These are phyloP conservation scores for Ypsolopha scabrella DNA, from an alignment of 2,888 invertebrate genomes.

Conservation along the genomic window DNA sequence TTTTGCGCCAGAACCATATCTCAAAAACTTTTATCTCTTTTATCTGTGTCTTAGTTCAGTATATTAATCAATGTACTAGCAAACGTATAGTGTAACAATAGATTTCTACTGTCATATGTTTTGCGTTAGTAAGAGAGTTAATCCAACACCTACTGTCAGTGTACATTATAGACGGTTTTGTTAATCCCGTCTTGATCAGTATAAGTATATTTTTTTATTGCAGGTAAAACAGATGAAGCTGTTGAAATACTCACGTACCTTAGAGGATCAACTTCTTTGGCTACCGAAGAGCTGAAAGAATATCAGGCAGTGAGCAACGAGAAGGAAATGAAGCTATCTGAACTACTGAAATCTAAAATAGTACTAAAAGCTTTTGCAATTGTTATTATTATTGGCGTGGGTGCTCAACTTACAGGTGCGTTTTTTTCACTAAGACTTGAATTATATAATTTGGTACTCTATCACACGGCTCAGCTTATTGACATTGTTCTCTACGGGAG, in stretches of 20 bases:
- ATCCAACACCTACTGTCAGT: no score
- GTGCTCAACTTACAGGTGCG: slow-evolving; percentile 21
- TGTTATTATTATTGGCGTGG: slow-evolving; percentile 17
- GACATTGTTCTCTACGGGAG: no score
- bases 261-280: slow-evolving; percentile 9
- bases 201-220: slow-evolving; percentile 1
- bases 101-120: background rate
- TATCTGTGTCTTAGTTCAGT: no score
- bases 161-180: no score
- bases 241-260: slow-evolving; percentile 8
- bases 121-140: no score
- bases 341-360: slow-evolving; percentile 18
- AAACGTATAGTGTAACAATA: background rate
- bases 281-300: slow-evolving; percentile 10
- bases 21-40: no score
- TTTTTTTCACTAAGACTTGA: no score
- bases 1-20: no score
- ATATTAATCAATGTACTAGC: background rate
- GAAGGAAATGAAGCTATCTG: slow-evolving; percentile 11
- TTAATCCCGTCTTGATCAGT: background rate
- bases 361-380: slow-evolving; percentile 21
- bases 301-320: slow-evolving; percentile 9
- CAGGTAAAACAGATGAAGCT: slow-evolving; percentile 13
- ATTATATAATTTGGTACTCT: no score
- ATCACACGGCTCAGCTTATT: no score